Evolutionary conservation across 35 echinoderm and acorn worm genomes (phyloP).

Genomic region (Stichopus chloronotus): DNA sequence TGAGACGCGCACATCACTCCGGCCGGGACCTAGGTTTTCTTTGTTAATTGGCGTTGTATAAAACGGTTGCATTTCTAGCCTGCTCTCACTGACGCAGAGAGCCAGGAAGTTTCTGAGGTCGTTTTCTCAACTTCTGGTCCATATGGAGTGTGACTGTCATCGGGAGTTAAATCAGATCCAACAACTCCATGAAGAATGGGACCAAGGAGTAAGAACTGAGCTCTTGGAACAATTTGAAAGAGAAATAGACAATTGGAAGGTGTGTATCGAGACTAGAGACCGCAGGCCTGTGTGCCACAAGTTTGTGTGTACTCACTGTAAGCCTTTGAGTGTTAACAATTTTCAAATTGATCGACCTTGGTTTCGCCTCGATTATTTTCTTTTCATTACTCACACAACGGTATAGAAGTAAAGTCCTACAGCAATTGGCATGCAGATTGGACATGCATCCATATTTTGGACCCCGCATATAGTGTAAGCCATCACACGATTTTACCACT

Average conservation of each 20-base stretch:
- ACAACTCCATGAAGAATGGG: constrained; percentile 28
- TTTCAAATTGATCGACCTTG: too few species aligned
- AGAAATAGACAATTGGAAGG: constrained; percentile 3
- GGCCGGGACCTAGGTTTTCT: neutral
- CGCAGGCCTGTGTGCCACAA: too few species aligned
- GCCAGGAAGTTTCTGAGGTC: neutral
- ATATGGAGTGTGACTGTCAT: neutral
- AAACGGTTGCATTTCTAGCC: neutral
- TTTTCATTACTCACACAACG: too few species aligned
- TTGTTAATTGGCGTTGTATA: neutral
- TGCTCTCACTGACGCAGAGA: neutral
- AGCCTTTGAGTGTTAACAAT: too few species aligned
- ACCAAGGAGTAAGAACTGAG: neutral
- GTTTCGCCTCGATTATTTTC: too few species aligned
- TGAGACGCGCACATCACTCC: too few species aligned
- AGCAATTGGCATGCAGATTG: too few species aligned
- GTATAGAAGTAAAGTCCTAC: too few species aligned
- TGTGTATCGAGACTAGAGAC: neutral
- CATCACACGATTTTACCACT: too few species aligned
- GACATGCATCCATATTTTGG: too few species aligned
- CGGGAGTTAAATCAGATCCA: neutral
- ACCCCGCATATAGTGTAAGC: too few species aligned
- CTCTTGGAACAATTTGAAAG: constrained; percentile 19
- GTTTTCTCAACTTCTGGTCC: neutral
- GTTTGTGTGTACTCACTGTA: too few species aligned